Conservation (phyloP, 2,797 vertebrate species). For the Lagodon rhomboides region DNA sequence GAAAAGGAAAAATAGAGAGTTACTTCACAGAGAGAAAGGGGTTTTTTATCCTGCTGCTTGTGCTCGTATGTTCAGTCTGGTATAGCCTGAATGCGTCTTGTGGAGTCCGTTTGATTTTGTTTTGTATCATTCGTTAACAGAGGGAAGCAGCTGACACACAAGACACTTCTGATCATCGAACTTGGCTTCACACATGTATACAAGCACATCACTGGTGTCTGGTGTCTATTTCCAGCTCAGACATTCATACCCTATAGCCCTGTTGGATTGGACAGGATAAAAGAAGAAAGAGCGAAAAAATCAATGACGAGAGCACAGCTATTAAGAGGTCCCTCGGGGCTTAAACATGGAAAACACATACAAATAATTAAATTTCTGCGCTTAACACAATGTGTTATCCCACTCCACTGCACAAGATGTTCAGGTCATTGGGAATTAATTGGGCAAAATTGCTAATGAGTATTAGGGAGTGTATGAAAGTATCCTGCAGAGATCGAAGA, state of each 20-base stretch:
- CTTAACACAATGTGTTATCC: slow-evolving; percentile 31
- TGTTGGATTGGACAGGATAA: background rate
- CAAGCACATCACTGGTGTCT: slow-evolving; percentile 12
- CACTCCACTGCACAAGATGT: slow-evolving; percentile 30
- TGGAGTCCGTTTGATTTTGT: slow-evolving; percentile 59
- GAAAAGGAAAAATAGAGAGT: slow-evolving; percentile 28
- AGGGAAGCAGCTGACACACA: slow-evolving; percentile 23
- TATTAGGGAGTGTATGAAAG: slow-evolving; percentile 9
- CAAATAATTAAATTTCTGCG: slow-evolving; percentile 47
- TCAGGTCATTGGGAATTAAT: slow-evolving; percentile 48
- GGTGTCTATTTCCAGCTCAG: slow-evolving; percentile 31
- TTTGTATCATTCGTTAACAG: slow-evolving; percentile 62
- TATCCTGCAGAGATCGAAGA: slow-evolving; percentile 9
- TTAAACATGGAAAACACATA: slow-evolving; percentile 60
- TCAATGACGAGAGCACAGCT: slow-evolving; percentile 30
- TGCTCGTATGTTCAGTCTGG: slow-evolving; percentile 26
- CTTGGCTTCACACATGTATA: slow-evolving; percentile 18
- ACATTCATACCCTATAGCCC: slow-evolving; percentile 14
- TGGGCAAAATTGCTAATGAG: slow-evolving; percentile 38
- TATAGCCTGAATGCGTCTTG: slow-evolving; percentile 32
- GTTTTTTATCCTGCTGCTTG: slow-evolving; percentile 25
- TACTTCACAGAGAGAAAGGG: slow-evolving; percentile 21
- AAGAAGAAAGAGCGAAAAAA: slow-evolving; percentile 25
- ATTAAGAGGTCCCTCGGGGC: slow-evolving; percentile 53
- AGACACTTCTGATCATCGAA: slow-evolving; percentile 47